Conservation (phyloP, 2,113 vertebrate genomes). For the Neolamprologus devosi region DNA sequence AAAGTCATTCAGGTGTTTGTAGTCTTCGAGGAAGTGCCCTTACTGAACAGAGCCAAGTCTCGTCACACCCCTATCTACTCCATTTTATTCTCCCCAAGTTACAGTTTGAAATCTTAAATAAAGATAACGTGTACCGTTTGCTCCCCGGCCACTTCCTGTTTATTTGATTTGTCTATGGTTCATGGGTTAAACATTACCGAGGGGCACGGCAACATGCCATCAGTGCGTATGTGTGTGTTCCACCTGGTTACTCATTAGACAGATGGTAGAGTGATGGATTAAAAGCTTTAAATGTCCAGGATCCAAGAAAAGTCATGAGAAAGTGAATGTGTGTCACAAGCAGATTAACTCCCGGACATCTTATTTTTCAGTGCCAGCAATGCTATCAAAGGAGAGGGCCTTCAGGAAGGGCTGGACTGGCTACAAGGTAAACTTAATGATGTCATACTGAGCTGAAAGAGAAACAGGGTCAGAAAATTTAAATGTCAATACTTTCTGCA, state of each 20-base stretch:
- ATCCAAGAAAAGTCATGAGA: constrained; percentile 19
- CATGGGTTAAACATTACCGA: constrained; percentile 2
- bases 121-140: not conserved
- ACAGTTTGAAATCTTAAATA: not conserved
- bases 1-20: not conserved
- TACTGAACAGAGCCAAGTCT: not conserved
- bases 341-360: constrained; percentile 1
- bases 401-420: constrained; percentile 96
- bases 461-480: not conserved
- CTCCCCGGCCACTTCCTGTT: not conserved
- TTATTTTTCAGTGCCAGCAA: constrained; percentile 84
- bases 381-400: constrained; percentile 91
- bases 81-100: not conserved
- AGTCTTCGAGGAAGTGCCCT: not conserved
- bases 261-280: constrained; percentile 47
- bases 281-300: constrained; percentile 23
- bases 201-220: not conserved
- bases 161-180: not conserved
- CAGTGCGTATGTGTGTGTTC: not conserved
- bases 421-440: constrained; percentile 79
- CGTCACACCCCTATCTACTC: not conserved
- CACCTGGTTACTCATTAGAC: constrained; percentile 39
- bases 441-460: not conserved
- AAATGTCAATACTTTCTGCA: not conserved
- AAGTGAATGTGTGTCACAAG: constrained; percentile 9